Evolutionary conservation across 2,797 vertebrate genomes (phyloP), one percentile per base, ranked within the genome.

Genomic region (Ctenopoma kingsleyae): DNA sequence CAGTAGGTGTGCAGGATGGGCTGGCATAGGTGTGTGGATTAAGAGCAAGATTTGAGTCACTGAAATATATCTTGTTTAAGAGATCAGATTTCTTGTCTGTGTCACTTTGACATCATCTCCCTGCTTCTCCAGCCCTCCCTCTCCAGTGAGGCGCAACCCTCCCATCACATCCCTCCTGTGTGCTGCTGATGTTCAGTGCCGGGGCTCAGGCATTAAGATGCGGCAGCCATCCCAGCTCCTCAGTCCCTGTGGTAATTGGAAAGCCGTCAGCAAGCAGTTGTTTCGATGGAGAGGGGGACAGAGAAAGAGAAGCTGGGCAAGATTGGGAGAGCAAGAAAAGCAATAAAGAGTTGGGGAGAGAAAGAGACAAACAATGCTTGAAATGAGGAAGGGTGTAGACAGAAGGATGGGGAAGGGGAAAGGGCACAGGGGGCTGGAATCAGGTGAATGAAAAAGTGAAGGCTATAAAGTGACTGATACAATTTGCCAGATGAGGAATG

Each of bases 211-310:
- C 85, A 91, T 94, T 93, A 94, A 92, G 89, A 94, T 93, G 91
- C 87, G 61, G 86, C 87, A 90, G 87, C 89, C 81, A 86, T 87
- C 85, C 77, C 61, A 66, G 83, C 84, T 78, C 80, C 82, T 82
- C 81, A 76, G 87, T 90, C 90, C 88, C 85, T 88, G 85, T 83
- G 83, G 91, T 95, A 93, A 94, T 94, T 93, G 93, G 91, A 94
- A 94, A 94, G 89, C 87, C 90, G 80, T 94, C 91, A 89, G 78
- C 77, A 71, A 91, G 86, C 67, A 64, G 51, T 81, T 90, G 91
- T 90, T 90, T 87, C 62, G 49, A 84, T 76, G 63, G 70, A 70
- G 64, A 66, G 76, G 54, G 66, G 78, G 64, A 71, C 62, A 71
- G 50, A 72, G 57, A 82, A 72, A 54, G 70, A 78, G 71, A 74